A percentile compares a stretch with the other conserved stretches of the same genome.
These are phyloP conservation scores for Meandrusa payeni DNA, from an alignment of 2,888 invertebrate genomes.

Conservation along the genomic window DNA sequence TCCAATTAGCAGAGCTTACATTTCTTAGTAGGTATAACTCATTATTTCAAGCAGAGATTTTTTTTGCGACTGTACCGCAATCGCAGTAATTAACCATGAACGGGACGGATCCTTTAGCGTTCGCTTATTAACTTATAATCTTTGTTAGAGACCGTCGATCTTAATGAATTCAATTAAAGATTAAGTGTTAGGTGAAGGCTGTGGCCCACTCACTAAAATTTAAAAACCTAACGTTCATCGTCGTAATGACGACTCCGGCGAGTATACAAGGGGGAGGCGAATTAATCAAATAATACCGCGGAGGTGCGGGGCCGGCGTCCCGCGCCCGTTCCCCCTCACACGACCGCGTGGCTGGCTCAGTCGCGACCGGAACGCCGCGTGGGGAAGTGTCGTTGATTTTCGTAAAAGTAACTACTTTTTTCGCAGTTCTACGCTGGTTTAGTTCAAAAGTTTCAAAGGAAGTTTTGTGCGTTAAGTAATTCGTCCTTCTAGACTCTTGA, in stretches of 20 bases:
- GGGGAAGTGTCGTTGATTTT: slow-evolving; percentile 74
- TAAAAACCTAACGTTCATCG: slow-evolving; percentile 77
- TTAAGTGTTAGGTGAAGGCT: slow-evolving; percentile 77
- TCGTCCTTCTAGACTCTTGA: slow-evolving; percentile 55
- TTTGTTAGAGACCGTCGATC: slow-evolving; percentile 64
- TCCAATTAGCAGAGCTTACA: slow-evolving; percentile 71
- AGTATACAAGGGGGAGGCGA: slow-evolving; percentile 80
- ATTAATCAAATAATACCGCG: slow-evolving; percentile 81
- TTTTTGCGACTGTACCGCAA: slow-evolving; percentile 55
- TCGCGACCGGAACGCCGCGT: slow-evolving; percentile 68
- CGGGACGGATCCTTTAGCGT: slow-evolving; percentile 64
- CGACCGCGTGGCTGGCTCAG: slow-evolving; percentile 74
- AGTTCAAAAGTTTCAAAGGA: slow-evolving; percentile 73
- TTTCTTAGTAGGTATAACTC: slow-evolving; percentile 69
- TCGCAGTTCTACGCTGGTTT: slow-evolving; percentile 75
- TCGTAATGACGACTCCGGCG: slow-evolving; percentile 73
- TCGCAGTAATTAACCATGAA: slow-evolving; percentile 68
- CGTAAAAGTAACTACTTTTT: slow-evolving; percentile 71
- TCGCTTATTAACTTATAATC: slow-evolving; percentile 77
- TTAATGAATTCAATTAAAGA: slow-evolving; percentile 77
- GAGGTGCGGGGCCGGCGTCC: slow-evolving; percentile 50
- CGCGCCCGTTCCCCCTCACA: slow-evolving; percentile 44
- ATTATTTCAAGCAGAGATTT: slow-evolving; percentile 71
- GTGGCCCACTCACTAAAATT: slow-evolving; percentile 73
- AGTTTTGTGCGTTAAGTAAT: slow-evolving; percentile 69